Conservation (phyloP, 2,113 vertebrate genomes). For the Tragelaphus scriptus region DNA sequence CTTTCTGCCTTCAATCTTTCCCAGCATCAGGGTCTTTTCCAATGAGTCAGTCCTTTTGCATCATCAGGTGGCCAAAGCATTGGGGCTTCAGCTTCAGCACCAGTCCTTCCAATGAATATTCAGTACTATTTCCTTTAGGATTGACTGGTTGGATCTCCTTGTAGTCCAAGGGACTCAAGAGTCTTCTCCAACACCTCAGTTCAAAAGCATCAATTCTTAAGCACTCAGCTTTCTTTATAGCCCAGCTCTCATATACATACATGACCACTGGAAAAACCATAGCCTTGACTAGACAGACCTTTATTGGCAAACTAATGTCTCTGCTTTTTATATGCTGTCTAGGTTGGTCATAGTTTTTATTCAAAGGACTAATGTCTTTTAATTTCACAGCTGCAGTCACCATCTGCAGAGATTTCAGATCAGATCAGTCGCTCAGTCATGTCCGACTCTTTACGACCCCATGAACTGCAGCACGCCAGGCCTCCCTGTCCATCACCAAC, state of each 20-base stretch:
- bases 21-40: not conserved
- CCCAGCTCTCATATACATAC: not conserved
- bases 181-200: not conserved
- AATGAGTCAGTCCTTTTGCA: not conserved
- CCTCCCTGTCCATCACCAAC: too few species aligned
- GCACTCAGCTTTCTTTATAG: not conserved
- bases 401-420: not conserved
- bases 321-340: not conserved
- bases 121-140: not conserved
- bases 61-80: not conserved
- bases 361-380: not conserved
- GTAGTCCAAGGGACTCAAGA: not conserved
- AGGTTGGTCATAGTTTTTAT: not conserved
- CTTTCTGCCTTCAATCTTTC: not conserved
- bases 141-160: not conserved
- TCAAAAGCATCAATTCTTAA: not conserved
- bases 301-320: not conserved
- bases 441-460: too few species aligned
- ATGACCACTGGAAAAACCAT: not conserved
- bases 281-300: not conserved
- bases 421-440: too few species aligned
- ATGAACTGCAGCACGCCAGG: too few species aligned
- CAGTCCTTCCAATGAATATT: not conserved
- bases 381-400: not conserved
- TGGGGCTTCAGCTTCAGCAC: not conserved